phyloP scores from a whole-genome alignment of 2,113 vertebrate species.

The Daboia siamensis region DNA sequence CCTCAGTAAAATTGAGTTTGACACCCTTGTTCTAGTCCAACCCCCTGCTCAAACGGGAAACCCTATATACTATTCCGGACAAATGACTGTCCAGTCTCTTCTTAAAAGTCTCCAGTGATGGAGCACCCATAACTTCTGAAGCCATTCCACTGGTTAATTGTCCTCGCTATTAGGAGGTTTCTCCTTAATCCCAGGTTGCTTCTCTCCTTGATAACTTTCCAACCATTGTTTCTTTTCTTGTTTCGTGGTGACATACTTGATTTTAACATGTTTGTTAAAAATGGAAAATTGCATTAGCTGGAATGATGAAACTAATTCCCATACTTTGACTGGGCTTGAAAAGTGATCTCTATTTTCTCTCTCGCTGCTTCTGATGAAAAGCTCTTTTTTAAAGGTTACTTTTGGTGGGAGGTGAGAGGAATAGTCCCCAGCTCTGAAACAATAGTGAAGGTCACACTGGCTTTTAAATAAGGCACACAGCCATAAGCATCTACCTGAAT shows the following conservation, averaged over 20 bases:
- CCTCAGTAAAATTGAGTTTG: too few relatives aligned
- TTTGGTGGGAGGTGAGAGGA: not conserved
- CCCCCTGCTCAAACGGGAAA: too few relatives aligned
- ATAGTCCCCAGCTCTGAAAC: not conserved
- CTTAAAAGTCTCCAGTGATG: too few relatives aligned
- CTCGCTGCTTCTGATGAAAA: not conserved
- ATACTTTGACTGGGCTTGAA: not conserved
- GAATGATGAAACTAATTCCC: not conserved
- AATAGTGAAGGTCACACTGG: not conserved
- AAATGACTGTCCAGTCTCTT: too few relatives aligned
- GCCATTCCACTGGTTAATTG: too few relatives aligned
- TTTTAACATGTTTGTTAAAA: not conserved
- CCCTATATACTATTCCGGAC: too few relatives aligned
- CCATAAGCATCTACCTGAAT: not conserved
- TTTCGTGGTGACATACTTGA: not conserved
- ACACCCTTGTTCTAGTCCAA: too few relatives aligned
- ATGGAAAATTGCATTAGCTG: not conserved
- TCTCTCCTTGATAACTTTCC: not conserved
- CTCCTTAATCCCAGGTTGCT: not conserved
- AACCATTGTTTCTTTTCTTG: not conserved
- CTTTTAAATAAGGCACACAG: not conserved
- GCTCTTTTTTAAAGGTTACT: not conserved
- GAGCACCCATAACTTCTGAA: too few relatives aligned
- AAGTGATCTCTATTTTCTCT: not conserved
- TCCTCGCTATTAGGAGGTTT: not conserved